Conservation (phyloP, 2,113 vertebrate species). For the Hucho hucho region DNA sequence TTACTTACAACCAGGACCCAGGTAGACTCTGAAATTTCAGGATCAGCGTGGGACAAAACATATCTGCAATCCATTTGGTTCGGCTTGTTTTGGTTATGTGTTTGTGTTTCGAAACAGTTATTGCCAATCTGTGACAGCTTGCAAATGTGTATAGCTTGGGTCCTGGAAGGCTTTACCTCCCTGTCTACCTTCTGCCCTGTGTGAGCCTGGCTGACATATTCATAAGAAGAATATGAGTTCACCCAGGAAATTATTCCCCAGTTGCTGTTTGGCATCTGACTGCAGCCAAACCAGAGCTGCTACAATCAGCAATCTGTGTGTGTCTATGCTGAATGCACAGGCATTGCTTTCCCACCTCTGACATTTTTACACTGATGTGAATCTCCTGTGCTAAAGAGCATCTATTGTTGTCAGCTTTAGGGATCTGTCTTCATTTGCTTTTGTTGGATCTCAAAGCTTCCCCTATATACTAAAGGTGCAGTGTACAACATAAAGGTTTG, state of each 20-base stretch:
- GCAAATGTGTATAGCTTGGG: slow-evolving; percentile 50
- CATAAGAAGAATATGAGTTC: slow-evolving; percentile 45
- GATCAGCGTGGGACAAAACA: slow-evolving; percentile 25
- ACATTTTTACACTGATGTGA: background rate
- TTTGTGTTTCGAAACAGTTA: slow-evolving; percentile 13
- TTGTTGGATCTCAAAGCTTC: background rate
- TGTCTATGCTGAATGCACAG: slow-evolving; percentile 12
- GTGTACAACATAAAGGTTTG: too few species aligned
- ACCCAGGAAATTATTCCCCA: slow-evolving; percentile 41
- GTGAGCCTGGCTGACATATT: slow-evolving; percentile 9
- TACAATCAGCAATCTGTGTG: slow-evolving; percentile 24
- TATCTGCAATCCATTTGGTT: background rate
- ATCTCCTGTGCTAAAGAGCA: background rate
- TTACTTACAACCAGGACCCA: slow-evolving; percentile 35
- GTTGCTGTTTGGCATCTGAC: slow-evolving; percentile 36
- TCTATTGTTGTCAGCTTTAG: background rate
- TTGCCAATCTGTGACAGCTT: slow-evolving; percentile 54
- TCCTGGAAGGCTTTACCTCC: slow-evolving; percentile 32
- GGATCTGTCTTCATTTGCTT: background rate
- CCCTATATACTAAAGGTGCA: too few species aligned
- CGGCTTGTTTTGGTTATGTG: too few species aligned
- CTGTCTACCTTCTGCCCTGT: slow-evolving; percentile 24
- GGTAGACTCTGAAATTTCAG: slow-evolving; percentile 39
- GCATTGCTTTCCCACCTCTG: background rate
- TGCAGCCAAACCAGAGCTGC: too few species aligned